These are phyloP conservation scores for Patiria pectinifera DNA, from an alignment of 53 echinoderm and acorn worm genomes.

Conservation along the genomic window DNA sequence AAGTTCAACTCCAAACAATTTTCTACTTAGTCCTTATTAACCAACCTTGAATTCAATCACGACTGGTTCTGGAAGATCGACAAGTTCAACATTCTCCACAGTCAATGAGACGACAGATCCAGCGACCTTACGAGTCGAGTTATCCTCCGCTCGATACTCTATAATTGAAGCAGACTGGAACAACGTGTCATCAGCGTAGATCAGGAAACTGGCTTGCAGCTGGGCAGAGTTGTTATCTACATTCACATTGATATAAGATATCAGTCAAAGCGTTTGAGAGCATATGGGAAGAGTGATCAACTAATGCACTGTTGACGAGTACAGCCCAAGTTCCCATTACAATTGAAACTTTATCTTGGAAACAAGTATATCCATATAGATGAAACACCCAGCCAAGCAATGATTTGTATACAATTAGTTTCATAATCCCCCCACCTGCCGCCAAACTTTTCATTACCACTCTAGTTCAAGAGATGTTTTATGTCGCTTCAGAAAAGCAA, in stretches of 20 bases:
- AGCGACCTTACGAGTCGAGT: background rate
- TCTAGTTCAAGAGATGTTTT: no score
- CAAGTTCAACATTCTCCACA: slow-evolving; percentile 51
- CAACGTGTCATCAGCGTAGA: slow-evolving; percentile 37
- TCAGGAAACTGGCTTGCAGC: slow-evolving; percentile 20
- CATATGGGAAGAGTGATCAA: no score
- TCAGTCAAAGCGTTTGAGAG: background rate
- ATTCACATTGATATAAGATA: background rate
- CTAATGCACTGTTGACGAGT: no score
- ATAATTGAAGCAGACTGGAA: slow-evolving; percentile 11
- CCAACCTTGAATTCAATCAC: slow-evolving; percentile 61
- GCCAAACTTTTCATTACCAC: no score
- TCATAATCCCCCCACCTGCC: no score
- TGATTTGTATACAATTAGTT: no score
- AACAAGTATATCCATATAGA: no score
- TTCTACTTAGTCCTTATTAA: background rate
- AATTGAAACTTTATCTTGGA: no score
- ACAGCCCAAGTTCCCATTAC: no score
- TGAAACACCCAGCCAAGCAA: no score
- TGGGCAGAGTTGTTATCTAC: background rate
- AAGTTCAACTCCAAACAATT: background rate
- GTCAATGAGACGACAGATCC: slow-evolving; percentile 39
- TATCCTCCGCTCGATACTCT: background rate
- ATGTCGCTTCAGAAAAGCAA: no score
- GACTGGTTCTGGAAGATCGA: slow-evolving; percentile 65